Percentiles rank a stretch among this genome's conserved stretches.
Evolutionary conservation across 2,888 invertebrate genomes (phyloP).

Genomic region (Azorinus chamasolen): DNA sequence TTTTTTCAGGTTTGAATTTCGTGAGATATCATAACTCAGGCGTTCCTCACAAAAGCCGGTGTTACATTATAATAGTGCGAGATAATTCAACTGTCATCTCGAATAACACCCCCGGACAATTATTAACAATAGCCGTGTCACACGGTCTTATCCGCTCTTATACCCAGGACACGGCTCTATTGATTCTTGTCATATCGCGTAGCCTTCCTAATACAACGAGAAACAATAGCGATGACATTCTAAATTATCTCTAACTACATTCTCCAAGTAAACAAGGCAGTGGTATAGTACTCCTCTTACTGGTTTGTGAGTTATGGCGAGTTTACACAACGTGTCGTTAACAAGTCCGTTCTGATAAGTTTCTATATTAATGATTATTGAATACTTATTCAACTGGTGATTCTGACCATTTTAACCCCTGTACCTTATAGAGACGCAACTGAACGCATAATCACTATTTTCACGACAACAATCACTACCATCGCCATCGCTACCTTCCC

Average conservation of each 20-base stretch:
- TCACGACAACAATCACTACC: no score
- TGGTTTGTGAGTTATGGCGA: no score
- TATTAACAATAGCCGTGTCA: slow-evolving; percentile 58
- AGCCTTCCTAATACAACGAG: slow-evolving; percentile 51
- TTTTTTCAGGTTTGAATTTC: slow-evolving; percentile 47
- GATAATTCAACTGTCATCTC: slow-evolving; percentile 51
- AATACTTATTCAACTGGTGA: no score
- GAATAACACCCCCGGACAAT: slow-evolving; percentile 55
- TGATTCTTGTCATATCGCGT: slow-evolving; percentile 51
- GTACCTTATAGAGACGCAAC: no score
- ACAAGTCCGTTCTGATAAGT: no score
- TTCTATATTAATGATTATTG: no score
- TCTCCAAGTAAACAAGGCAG: slow-evolving; percentile 12
- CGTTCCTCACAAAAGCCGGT: slow-evolving; percentile 36
- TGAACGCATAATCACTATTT: no score
- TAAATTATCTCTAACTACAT: slow-evolving; percentile 67
- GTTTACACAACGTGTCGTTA: no score
- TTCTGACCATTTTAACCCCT: no score
- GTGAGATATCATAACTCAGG: slow-evolving; percentile 30
- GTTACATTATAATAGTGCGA: slow-evolving; percentile 39
- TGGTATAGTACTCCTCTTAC: no score
- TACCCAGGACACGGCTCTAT: slow-evolving; percentile 48
- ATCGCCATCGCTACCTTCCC: no score
- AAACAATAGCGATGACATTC: slow-evolving; percentile 66
- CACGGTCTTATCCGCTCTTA: slow-evolving; percentile 40